Conservation (phyloP, 2,113 vertebrate genomes). For the Catagonus wagneri region DNA sequence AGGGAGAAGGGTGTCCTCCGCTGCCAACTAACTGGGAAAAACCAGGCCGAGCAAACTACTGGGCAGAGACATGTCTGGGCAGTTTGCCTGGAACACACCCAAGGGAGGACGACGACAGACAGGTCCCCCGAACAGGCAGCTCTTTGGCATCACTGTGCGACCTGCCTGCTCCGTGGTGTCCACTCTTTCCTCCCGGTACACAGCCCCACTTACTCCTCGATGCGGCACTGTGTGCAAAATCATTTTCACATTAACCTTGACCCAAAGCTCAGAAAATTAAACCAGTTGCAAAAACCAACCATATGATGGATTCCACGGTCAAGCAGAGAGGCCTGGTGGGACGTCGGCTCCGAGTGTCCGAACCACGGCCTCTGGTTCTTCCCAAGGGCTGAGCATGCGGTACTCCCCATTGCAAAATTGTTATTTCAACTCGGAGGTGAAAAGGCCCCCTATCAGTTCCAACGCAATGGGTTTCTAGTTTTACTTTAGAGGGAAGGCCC, state of each 20-base stretch:
- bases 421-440: background rate
- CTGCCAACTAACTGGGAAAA: background rate
- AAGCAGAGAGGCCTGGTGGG: background rate
- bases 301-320: background rate
- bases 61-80: background rate
- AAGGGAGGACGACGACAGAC: background rate
- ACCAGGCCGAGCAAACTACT: background rate
- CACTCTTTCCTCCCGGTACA: too few species aligned
- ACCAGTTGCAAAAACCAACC: background rate
- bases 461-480: background rate
- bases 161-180: accelerated
- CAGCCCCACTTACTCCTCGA: too few species aligned
- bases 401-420: too few species aligned
- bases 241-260: background rate
- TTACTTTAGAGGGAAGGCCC: background rate
- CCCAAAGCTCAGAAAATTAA: background rate
- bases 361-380: background rate
- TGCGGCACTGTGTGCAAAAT: background rate
- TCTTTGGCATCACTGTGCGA: background rate
- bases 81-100: background rate
- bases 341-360: background rate
- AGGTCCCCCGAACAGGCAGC: background rate
- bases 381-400: accelerated
- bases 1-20: background rate
- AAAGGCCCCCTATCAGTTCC: background rate